phyloP scores from a whole-genome alignment of 2,113 vertebrate species.

The Malurus cyaneus region DNA sequence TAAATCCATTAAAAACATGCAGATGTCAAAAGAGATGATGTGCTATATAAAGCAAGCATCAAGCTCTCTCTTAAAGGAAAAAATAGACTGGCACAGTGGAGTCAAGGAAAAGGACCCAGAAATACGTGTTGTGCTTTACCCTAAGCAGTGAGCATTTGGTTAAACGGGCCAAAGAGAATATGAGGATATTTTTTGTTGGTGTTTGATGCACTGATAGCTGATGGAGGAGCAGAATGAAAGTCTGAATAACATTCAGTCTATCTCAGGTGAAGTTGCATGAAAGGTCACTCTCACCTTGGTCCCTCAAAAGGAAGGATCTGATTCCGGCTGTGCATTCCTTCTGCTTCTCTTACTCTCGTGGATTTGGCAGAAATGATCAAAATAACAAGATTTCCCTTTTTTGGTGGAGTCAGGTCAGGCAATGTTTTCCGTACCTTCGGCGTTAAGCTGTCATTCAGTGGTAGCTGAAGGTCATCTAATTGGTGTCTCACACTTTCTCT shows the following conservation, averaged over 20 bases:
- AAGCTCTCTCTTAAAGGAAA: not conserved
- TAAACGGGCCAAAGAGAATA: not conserved
- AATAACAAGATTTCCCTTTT: not conserved
- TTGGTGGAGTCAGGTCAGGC: not conserved
- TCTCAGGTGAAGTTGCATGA: not conserved
- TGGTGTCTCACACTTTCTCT: not conserved
- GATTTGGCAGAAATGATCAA: not conserved
- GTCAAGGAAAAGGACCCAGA: not conserved
- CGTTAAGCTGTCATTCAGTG: not conserved
- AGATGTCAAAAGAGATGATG: slow-evolving; percentile 8
- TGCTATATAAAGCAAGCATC: not conserved
- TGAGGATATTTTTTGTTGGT: not conserved
- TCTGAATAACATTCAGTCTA: not conserved
- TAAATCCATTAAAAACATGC: slow-evolving; percentile 34
- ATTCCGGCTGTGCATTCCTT: not conserved
- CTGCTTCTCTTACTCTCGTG: not conserved
- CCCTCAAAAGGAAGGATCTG: not conserved
- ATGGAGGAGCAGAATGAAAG: not conserved
- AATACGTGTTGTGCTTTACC: not conserved
- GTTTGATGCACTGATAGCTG: not conserved
- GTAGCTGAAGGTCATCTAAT: not conserved
- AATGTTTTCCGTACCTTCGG: not conserved
- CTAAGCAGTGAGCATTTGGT: not conserved
- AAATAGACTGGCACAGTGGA: not conserved
- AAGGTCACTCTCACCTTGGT: not conserved